These are phyloP conservation scores for Idris sp. DNA, from an alignment of 1,140 invertebrate species.

Conservation along the genomic window DNA sequence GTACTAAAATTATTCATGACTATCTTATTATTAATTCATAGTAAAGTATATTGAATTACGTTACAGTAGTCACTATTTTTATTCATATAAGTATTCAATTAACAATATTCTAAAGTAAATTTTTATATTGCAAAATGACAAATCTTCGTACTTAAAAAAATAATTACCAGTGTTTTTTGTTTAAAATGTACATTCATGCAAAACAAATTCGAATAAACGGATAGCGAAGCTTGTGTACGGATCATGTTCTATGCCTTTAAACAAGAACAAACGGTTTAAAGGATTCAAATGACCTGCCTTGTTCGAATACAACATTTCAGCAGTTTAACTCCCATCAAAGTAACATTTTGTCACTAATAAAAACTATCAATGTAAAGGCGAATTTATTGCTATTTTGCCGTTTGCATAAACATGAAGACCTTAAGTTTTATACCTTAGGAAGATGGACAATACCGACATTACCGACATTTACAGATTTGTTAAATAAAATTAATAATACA, in stretches of 20 bases:
- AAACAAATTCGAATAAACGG: conserved; percentile 24
- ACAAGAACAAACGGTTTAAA: conserved; percentile 35
- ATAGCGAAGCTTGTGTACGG: neutral
- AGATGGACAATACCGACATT: too few species aligned
- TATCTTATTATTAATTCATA: conserved; percentile 10
- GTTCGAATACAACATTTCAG: conserved; percentile 18
- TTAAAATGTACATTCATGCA: conserved; percentile 27
- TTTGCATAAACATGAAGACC: too few species aligned
- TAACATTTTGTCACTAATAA: neutral
- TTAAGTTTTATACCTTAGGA: too few species aligned
- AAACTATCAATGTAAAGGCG: too few species aligned
- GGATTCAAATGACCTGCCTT: conserved; percentile 39
- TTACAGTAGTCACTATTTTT: too few species aligned
- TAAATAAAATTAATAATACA: too few species aligned
- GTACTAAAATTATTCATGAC: conserved; percentile 19
- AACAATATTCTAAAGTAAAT: too few species aligned
- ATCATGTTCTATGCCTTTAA: conserved; percentile 26
- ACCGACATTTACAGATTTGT: too few species aligned
- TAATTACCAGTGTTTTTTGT: too few species aligned
- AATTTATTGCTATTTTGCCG: too few species aligned
- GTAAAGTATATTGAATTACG: conserved; percentile 9
- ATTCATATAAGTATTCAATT: too few species aligned
- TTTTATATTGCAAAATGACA: conserved; percentile 17
- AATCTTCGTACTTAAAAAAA: too few species aligned
- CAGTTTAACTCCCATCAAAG: conserved; percentile 5